Conservation (phyloP, 2,888 invertebrate genomes). For the Melangyna quadrimaculata region DNA sequence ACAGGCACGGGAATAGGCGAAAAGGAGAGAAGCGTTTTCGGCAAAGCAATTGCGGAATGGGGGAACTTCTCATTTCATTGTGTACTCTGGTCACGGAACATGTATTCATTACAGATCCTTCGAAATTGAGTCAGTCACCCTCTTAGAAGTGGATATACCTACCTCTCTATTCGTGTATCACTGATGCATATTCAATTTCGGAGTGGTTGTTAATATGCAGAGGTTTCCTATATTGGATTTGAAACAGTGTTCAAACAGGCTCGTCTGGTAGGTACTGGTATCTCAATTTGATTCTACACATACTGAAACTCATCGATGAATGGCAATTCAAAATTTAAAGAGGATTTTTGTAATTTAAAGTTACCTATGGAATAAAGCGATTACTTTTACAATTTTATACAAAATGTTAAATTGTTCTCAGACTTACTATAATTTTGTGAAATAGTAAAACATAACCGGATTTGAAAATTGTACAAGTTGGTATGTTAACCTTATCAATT, state of each 20-base stretch:
- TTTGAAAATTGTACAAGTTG: no score
- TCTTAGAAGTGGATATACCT: neutral
- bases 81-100: conserved; percentile 59
- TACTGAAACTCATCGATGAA: neutral
- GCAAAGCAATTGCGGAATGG: neutral
- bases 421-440: no score
- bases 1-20: neutral
- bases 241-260: neutral
- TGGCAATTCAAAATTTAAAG: neutral
- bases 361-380: neutral
- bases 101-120: conserved; percentile 62
- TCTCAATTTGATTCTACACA: neutral
- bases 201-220: conserved; percentile 44
- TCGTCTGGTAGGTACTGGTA: neutral
- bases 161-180: neutral
- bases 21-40: conserved; percentile 7
- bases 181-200: conserved; percentile 48
- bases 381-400: neutral
- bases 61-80: conserved; percentile 42
- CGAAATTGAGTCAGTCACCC: conserved; percentile 30
- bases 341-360: neutral
- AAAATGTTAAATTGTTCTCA: neutral
- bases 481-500: no score
- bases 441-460: no score
- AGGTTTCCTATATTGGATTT: neutral